phyloP scores from a whole-genome alignment of 2,888 invertebrate genomes.

The Elegia similella region DNA sequence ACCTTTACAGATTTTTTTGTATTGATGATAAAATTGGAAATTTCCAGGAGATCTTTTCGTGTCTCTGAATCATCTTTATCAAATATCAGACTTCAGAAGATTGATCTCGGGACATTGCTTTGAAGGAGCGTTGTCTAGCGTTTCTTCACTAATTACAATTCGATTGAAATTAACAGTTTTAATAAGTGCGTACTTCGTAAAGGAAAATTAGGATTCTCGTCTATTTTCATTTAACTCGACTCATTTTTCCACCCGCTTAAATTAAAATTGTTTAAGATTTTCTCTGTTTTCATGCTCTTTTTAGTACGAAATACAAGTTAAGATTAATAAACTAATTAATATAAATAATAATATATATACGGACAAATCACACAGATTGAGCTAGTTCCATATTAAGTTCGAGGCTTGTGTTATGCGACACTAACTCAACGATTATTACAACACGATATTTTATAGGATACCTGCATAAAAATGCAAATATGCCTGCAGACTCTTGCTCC shows the following conservation, averaged over 20 bases:
- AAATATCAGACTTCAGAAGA: not conserved
- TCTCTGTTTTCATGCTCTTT: too few relatives aligned
- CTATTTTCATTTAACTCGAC: not conserved
- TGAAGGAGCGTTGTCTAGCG: not conserved
- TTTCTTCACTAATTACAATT: constrained; percentile 2
- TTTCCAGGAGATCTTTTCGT: not conserved
- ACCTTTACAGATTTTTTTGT: too few relatives aligned
- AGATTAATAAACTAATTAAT: too few relatives aligned
- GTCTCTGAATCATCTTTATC: not conserved
- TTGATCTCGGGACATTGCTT: not conserved
- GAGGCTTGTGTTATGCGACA: too few relatives aligned
- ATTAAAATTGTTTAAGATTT: not conserved
- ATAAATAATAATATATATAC: too few relatives aligned
- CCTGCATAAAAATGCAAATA: too few relatives aligned
- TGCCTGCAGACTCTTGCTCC: too few relatives aligned
- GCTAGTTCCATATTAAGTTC: too few relatives aligned
- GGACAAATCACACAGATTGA: too few relatives aligned
- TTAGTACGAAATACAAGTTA: too few relatives aligned
- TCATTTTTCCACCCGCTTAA: not conserved
- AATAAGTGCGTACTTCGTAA: not conserved
- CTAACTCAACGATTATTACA: too few relatives aligned
- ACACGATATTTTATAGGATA: too few relatives aligned
- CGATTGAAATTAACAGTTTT: not conserved
- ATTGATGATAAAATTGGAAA: not conserved
- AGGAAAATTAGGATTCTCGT: not conserved